Percentiles rank a stretch among this genome's conserved stretches.
Conservation (phyloP, 2,888 invertebrate genomes). For the Tuberolachnus salignus region DNA sequence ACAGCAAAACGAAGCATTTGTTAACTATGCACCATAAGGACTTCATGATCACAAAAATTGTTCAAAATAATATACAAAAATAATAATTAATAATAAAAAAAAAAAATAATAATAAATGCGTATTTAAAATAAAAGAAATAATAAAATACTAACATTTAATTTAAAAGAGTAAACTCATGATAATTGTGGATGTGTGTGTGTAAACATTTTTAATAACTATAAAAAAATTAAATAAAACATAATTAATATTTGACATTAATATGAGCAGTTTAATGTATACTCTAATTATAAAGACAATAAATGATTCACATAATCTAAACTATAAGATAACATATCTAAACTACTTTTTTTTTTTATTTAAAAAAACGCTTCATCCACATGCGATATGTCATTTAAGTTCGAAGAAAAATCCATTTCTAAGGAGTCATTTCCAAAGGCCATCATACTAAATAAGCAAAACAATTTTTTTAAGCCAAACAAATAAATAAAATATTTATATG, state of each 20-base stretch:
- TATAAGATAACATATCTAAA: slow-evolving; percentile 40
- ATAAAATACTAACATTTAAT: slow-evolving; percentile 39
- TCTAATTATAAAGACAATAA: slow-evolving; percentile 35
- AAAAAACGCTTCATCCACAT: slow-evolving; percentile 56
- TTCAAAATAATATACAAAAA: slow-evolving; percentile 40
- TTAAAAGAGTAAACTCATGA: slow-evolving; percentile 9
- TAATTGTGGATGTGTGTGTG: slow-evolving; percentile 19
- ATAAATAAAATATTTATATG: slow-evolving; percentile 33
- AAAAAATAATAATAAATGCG: slow-evolving; percentile 51
- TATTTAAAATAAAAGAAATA: slow-evolving; percentile 43
- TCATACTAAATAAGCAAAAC: slow-evolving; percentile 56
- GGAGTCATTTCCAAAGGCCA: slow-evolving; percentile 55
- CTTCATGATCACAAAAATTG: slow-evolving; percentile 53
- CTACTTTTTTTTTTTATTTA: slow-evolving; percentile 17
- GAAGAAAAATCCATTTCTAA: slow-evolving; percentile 55
- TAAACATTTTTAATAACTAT: slow-evolving; percentile 29
- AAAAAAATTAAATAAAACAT: slow-evolving; percentile 28
- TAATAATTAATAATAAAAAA: slow-evolving; percentile 33
- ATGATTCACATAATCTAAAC: slow-evolving; percentile 37
- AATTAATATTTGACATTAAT: slow-evolving; percentile 20
- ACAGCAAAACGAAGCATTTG: slow-evolving; percentile 55
- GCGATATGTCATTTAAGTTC: slow-evolving; percentile 56
- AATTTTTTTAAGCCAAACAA: slow-evolving; percentile 49
- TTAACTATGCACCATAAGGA: slow-evolving; percentile 54
- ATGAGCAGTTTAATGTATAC: slow-evolving; percentile 44